Evolutionary conservation across 2,888 invertebrate genomes (phyloP), one percentile per base, ranked within the genome.

Genomic region (Eubasilissa splendida): DNA sequence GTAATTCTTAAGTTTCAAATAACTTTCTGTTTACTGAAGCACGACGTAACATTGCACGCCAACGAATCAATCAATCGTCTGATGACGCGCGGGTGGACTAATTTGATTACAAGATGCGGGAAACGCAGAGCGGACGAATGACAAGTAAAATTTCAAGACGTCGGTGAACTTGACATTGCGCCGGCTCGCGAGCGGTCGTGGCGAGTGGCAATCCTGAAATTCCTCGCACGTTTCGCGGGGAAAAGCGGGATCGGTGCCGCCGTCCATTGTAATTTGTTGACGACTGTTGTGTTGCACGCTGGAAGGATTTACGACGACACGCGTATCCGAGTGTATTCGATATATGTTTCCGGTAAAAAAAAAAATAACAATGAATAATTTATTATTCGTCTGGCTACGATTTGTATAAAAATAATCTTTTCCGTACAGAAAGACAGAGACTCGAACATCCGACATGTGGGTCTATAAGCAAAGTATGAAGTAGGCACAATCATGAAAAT

Each of bases 141-240:
- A 60, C 63, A 63, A 63, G 4, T 63, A 33, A 33, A 63, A 63
- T 4, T 63, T 63, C 33, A 12, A 31, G 11, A 33, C 5, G 63
- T 63, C 33, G 4, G 33, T 63, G 12, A 63, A 63, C 42, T 63
- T 33, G 63, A 63, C 63, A 63, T n/a, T 63, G 11, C 2, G 33
- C 33, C 42, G 63, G 10, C 12, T 11, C 63, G 63, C 31, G 12
- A 33, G 31, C 63, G 42, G 12, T 63, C 33, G 63, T 33, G 31
- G 31, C 63, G 4, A 63, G 63, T 33, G 42, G 33, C 63, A 33
- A n/a, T 63, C 63, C 63, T 63, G 11, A 63, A 42, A 63, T 63
- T 33, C 63, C 63, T 5, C 33, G 63, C 63, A 63, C 63, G 63
- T 63, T 63, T 63, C 33, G 33, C 63, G 33, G 31, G 12, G 31